These are phyloP conservation scores for Polyergus mexicanus DNA, from an alignment of 1,140 invertebrate species.

Conservation along the genomic window DNA sequence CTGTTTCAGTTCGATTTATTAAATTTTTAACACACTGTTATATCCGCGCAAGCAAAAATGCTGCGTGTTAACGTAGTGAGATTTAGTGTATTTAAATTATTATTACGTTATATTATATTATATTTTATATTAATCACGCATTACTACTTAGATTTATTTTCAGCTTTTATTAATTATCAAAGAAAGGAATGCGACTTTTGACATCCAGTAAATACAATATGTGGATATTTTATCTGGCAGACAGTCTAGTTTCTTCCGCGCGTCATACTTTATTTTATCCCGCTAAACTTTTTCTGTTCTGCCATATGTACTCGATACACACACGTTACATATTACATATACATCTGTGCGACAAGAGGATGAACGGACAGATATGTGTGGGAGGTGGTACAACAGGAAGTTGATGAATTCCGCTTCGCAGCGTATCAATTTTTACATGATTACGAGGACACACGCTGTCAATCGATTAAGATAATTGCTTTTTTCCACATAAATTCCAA, in stretches of 20 bases:
- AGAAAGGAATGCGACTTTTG: background rate
- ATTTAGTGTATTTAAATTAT: slow-evolving; percentile 17
- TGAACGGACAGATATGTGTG: slow-evolving; percentile 3
- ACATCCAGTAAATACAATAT: background rate
- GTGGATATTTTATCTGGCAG: background rate
- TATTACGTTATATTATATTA: background rate
- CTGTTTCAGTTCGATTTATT: background rate
- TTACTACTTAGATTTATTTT: slow-evolving; percentile 5
- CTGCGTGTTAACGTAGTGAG: background rate
- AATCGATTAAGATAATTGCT: slow-evolving; percentile 11
- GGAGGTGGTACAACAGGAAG: slow-evolving; percentile 22
- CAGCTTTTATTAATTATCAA: background rate
- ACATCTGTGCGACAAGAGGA: slow-evolving; percentile 1
- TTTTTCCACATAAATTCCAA: background rate
- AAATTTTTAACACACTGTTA: background rate
- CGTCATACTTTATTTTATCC: slow-evolving; percentile 15
- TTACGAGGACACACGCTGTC: background rate
- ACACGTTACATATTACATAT: background rate
- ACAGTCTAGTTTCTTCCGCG: slow-evolving; percentile 11
- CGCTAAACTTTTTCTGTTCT: slow-evolving; percentile 35
- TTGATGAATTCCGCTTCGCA: slow-evolving; percentile 27
- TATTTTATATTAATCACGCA: background rate
- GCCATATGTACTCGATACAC: slow-evolving; percentile 8
- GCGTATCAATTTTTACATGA: slow-evolving; percentile 21
- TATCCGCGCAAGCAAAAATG: background rate